Conservation (phyloP, 2,113 vertebrate species). For the Hirundichthys speculiger region DNA sequence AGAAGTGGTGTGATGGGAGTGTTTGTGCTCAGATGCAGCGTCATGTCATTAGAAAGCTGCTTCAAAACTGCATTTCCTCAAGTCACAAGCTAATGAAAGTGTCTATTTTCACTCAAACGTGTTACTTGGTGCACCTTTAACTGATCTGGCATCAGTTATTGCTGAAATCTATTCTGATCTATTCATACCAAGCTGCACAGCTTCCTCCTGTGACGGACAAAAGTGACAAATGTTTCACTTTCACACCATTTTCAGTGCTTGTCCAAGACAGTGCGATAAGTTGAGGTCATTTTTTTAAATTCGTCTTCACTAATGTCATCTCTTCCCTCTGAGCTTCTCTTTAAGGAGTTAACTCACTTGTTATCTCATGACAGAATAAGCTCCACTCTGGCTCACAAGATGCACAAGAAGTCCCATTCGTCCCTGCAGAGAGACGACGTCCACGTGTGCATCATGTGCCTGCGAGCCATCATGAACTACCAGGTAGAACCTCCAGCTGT, state of each 20-base stretch:
- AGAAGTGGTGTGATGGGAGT: neutral
- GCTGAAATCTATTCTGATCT: too few relatives aligned
- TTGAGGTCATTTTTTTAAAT: too few relatives aligned
- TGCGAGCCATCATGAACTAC: constrained; percentile 99
- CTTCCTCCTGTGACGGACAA: too few relatives aligned
- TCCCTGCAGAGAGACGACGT: constrained; percentile 91
- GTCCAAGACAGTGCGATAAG: too few relatives aligned
- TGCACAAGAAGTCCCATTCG: constrained; percentile 82
- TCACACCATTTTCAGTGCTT: too few relatives aligned
- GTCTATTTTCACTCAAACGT: neutral
- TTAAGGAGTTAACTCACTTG: neutral
- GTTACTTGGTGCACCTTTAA: too few relatives aligned
- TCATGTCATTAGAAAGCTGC: neutral
- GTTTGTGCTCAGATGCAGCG: neutral
- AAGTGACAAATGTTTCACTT: too few relatives aligned
- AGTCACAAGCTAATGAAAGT: too few relatives aligned
- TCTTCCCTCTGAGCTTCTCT: too few relatives aligned
- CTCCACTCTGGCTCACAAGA: constrained; percentile 77
- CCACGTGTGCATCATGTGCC: constrained; percentile 96
- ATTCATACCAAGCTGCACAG: too few relatives aligned
- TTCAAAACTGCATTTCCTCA: neutral
- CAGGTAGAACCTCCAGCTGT: constrained; percentile 82
- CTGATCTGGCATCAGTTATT: too few relatives aligned
- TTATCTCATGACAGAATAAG: constrained; percentile 62
- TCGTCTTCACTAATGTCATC: too few relatives aligned